A percentile compares a stretch with the other conserved stretches of the same genome.
phyloP scores from a whole-genome alignment of 1,140 invertebrate genomes.

The Homarus americanus region DNA sequence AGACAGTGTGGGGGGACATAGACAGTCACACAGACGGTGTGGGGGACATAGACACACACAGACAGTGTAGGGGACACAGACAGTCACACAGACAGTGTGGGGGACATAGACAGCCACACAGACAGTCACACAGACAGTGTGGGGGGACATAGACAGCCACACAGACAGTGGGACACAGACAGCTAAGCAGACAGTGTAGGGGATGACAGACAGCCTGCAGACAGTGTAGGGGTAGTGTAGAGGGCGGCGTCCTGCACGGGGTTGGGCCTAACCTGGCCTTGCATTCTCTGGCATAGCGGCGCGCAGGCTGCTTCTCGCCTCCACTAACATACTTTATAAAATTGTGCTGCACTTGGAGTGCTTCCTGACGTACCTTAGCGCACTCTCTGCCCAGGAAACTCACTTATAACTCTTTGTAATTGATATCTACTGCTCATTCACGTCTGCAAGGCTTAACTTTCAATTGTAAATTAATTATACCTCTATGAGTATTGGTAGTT shows the following conservation, averaged over 20 bases:
- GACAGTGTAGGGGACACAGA: too few species aligned
- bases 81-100: too few species aligned
- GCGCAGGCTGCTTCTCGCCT: constrained; percentile 23
- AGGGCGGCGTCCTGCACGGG: constrained; percentile 42
- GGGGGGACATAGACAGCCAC: too few species aligned
- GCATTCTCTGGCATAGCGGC: constrained; percentile 52
- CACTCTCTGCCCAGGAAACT: not conserved
- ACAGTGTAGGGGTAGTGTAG: constrained; percentile 45
- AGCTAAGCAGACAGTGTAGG: too few species aligned
- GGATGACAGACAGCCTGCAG: too few species aligned
- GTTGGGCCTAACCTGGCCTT: constrained; percentile 46
- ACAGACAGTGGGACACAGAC: too few species aligned
- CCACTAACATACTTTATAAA: constrained; percentile 23
- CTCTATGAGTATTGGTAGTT: not conserved
- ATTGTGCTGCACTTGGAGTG: too few species aligned
- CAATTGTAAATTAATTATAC: not conserved
- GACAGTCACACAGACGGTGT: too few species aligned
- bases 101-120: too few species aligned
- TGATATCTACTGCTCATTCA: not conserved
- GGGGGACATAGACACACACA: too few species aligned
- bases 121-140: too few species aligned
- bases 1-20: too few species aligned
- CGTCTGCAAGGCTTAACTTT: not conserved
- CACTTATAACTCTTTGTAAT: not conserved
- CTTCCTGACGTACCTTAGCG: not conserved